Conservation (phyloP, 2,113 vertebrate genomes). For the Oostethus manadensis region DNA sequence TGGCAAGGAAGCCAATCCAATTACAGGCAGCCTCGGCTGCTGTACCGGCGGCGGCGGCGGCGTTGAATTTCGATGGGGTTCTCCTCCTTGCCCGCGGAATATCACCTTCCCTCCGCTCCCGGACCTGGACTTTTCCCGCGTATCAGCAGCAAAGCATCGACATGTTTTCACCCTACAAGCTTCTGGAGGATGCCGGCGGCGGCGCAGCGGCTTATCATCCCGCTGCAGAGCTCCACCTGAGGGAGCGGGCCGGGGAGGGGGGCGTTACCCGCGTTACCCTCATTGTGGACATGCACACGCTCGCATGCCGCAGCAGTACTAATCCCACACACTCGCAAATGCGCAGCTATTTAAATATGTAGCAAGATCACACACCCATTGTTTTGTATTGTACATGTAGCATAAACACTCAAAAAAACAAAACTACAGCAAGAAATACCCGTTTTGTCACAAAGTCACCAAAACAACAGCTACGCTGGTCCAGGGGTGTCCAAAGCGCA, state of each 20-base stretch:
- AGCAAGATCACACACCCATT: no score
- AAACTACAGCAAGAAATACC: no score
- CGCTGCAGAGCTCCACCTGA: slow-evolving; percentile 39
- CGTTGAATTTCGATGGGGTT: slow-evolving; percentile 69
- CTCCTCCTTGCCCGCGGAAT: slow-evolving; percentile 24
- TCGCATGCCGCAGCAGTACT: no score
- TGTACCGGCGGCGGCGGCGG: slow-evolving; percentile 30
- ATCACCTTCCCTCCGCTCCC: slow-evolving; percentile 30
- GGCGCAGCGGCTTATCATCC: slow-evolving; percentile 31
- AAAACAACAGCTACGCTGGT: no score
- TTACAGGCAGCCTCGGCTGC: slow-evolving; percentile 73
- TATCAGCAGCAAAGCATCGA: slow-evolving; percentile 28
- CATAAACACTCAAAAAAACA: no score
- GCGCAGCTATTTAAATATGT: no score
- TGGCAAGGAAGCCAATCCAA: slow-evolving; percentile 79
- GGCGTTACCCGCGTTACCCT: slow-evolving; percentile 9
- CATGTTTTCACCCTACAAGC: slow-evolving; percentile 44
- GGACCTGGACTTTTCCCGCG: not conserved
- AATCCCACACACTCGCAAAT: no score
- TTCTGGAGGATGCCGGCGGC: slow-evolving; percentile 24
- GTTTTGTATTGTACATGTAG: no score
- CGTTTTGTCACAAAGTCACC: no score
- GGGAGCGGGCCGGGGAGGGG: not conserved
- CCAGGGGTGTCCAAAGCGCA: no score
- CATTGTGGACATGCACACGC: no score